Conservation (phyloP, 1,140 invertebrate genomes). For the Caenorhabditis brenneri region DNA sequence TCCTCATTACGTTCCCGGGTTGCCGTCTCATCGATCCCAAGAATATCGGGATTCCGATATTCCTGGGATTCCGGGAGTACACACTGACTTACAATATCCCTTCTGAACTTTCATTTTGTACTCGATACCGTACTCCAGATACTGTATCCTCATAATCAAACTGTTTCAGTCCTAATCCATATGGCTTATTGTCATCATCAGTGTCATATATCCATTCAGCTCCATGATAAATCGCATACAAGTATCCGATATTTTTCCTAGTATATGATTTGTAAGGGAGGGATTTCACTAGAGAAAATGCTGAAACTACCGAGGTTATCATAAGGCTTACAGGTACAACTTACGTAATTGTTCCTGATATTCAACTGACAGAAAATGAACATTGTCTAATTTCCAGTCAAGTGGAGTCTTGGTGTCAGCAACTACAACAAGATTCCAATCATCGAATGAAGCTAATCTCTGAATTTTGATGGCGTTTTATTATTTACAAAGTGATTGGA, state of each 20-base stretch:
- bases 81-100: not conserved
- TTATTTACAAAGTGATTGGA: not conserved
- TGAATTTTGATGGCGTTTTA: conserved; percentile 20
- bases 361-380: conserved; percentile 56
- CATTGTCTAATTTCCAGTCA: conserved; percentile 58
- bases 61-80: no score
- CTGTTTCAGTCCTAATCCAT: conserved; percentile 44
- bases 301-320: not conserved
- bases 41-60: no score
- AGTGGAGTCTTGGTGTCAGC: conserved; percentile 65
- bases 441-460: conserved; percentile 55
- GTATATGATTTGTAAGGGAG: conserved; percentile 61
- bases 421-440: conserved; percentile 66
- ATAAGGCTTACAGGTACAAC: no score
- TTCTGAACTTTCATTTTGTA: not conserved
- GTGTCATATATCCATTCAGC: conserved; percentile 71
- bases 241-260: conserved; percentile 62
- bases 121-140: conserved; percentile 33
- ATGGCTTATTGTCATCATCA: conserved; percentile 70
- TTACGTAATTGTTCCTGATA: conserved; percentile 51
- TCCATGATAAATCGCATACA: conserved; percentile 64
- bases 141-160: conserved; percentile 34
- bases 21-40: no score
- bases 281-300: not conserved
- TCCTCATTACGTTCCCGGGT: no score